These are phyloP conservation scores for Polyommatus iphigenia DNA, from an alignment of 2,888 invertebrate genomes.

Conservation along the genomic window DNA sequence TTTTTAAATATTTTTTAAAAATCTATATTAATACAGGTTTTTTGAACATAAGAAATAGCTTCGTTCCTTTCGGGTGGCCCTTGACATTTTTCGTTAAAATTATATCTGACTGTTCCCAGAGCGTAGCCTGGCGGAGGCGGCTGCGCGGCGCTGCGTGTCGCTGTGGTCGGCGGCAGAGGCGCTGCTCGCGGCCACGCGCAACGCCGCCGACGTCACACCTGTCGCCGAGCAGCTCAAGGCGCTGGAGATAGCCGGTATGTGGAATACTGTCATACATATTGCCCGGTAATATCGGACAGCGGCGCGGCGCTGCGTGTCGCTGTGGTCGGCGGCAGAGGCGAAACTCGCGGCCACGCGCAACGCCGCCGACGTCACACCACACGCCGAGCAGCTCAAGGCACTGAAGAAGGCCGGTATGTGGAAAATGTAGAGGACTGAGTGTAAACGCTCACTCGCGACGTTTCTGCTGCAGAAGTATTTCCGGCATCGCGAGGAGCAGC, in stretches of 20 bases:
- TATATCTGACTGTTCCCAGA: slow-evolving; percentile 62
- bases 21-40: too few species aligned
- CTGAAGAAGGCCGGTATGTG: slow-evolving; percentile 84
- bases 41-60: too few species aligned
- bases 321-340: slow-evolving; percentile 97
- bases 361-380: slow-evolving; percentile 80
- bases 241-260: slow-evolving; percentile 84
- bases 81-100: neutral
- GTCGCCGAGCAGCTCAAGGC: slow-evolving; percentile 87
- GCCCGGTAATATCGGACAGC: slow-evolving; percentile 60
- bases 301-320: slow-evolving; percentile 89
- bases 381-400: slow-evolving; percentile 86
- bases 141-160: slow-evolving; percentile 89
- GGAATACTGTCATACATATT: too few species aligned
- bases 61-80: too few species aligned
- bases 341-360: slow-evolving; percentile 88
- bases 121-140: slow-evolving; percentile 86
- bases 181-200: slow-evolving; percentile 87
- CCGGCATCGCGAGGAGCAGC: too few species aligned
- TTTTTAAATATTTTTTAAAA: too few species aligned
- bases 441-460: too few species aligned
- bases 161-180: slow-evolving; percentile 97
- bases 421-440: too few species aligned
- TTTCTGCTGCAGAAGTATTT: too few species aligned
- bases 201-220: slow-evolving; percentile 74